phyloP scores from a whole-genome alignment of 2,113 vertebrate genomes.

The Antechinus stuartii region DNA sequence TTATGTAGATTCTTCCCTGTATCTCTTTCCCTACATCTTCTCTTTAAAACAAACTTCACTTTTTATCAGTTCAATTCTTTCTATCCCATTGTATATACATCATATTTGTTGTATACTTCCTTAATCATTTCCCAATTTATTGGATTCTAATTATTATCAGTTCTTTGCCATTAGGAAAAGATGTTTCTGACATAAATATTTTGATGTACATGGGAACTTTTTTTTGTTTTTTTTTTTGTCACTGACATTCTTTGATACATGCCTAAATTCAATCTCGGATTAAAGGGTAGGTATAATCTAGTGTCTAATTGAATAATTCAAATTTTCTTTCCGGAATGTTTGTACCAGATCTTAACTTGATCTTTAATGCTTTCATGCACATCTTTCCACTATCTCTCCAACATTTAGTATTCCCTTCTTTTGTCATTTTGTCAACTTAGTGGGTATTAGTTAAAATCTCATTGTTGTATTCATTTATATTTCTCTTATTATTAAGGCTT shows the following conservation, averaged over 20 bases:
- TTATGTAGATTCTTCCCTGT: neutral
- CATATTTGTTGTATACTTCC: neutral
- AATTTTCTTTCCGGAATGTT: neutral
- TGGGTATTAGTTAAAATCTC: neutral
- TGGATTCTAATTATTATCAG: neutral
- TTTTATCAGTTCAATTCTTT: neutral
- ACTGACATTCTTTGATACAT: neutral
- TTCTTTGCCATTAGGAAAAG: neutral
- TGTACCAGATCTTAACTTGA: neutral
- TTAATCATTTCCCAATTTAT: neutral
- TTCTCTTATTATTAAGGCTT: neutral
- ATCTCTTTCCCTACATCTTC: neutral
- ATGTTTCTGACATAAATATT: neutral
- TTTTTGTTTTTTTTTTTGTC: neutral
- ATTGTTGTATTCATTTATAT: neutral
- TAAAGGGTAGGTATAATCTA: no score
- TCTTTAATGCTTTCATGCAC: neutral
- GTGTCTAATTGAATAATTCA: neutral
- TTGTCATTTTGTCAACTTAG: neutral
- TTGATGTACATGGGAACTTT: neutral
- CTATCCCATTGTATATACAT: neutral
- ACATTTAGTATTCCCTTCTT: neutral
- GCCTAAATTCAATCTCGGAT: no score
- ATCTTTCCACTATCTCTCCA: neutral
- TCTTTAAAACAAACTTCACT: neutral